phyloP scores from a whole-genome alignment of 1,140 invertebrate genomes.

The Bombus consobrinus region DNA sequence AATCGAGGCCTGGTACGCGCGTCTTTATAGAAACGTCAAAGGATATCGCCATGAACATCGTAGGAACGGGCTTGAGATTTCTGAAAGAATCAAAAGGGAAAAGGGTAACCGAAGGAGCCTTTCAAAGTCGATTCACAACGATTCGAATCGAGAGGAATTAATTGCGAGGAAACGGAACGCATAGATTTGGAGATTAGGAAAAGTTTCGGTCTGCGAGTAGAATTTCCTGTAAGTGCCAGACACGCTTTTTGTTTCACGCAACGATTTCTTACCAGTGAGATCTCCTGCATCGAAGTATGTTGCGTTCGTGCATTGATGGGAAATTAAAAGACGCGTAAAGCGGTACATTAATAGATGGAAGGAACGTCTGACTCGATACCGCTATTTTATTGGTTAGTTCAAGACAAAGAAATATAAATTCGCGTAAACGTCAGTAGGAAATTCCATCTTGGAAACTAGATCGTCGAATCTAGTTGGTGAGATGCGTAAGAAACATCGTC shows the following conservation, averaged over 20 bases:
- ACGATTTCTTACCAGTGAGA: not conserved
- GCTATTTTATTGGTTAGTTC: not conserved
- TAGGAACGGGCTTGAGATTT: not conserved
- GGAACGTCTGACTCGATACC: not conserved
- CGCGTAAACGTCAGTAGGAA: not conserved
- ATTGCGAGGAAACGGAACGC: not conserved
- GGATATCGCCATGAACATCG: not conserved
- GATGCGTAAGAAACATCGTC: too few species aligned
- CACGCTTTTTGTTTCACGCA: not conserved
- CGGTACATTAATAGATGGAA: not conserved
- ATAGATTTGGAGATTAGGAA: not conserved
- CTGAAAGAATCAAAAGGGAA: not conserved
- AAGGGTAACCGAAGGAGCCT: not conserved
- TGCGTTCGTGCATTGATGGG: too few species aligned
- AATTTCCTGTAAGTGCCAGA: not conserved
- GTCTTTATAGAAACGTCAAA: slow-evolving; percentile 18
- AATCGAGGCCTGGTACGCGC: slow-evolving; percentile 22
- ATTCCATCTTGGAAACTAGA: not conserved
- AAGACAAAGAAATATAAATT: not conserved
- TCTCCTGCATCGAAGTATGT: not conserved
- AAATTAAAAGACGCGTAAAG: not conserved
- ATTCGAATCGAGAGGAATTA: not conserved
- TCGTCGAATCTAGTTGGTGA: too few species aligned
- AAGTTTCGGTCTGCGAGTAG: not conserved
- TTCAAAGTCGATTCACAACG: not conserved